Percentiles rank a stretch among this genome's conserved stretches.
Conservation (phyloP, 1,140 invertebrate species). For the Sycobia sp. region DNA sequence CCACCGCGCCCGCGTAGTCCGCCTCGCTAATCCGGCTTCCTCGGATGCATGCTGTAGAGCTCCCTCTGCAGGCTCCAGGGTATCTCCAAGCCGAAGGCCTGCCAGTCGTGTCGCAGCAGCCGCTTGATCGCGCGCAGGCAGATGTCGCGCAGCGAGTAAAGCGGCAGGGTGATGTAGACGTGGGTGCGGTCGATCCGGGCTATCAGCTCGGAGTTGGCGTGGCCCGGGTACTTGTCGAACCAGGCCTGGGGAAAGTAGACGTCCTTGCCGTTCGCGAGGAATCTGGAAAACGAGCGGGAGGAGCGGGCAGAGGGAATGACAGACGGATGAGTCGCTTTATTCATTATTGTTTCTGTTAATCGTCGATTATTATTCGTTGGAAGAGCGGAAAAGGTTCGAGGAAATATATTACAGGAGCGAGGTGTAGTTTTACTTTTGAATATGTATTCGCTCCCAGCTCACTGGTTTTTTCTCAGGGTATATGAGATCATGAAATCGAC, state of each 20-base stretch:
- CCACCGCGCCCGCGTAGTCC: no score
- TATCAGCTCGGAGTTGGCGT: constrained; percentile 30
- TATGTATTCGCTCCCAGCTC: no score
- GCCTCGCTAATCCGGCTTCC: constrained; percentile 2
- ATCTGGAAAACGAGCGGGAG: no score
- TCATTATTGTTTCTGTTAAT: no score
- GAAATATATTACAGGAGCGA: no score
- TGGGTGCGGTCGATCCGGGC: constrained; percentile 37
- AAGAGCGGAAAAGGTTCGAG: no score
- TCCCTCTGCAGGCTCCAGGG: constrained; percentile 47
- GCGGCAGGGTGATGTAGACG: constrained; percentile 52
- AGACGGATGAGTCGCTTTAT: no score
- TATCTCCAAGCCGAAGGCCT: constrained; percentile 48
- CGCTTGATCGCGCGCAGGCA: constrained; percentile 49
- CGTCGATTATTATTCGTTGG: no score
- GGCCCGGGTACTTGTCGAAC: constrained; percentile 34
- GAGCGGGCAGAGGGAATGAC: no score
- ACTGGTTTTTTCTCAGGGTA: no score
- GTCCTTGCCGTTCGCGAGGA: constrained; percentile 45
- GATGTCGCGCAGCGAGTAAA: constrained; percentile 52
- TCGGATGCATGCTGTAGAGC: constrained; percentile 40
- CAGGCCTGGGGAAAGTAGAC: constrained; percentile 53
- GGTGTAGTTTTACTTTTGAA: no score
- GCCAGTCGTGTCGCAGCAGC: constrained; percentile 48
- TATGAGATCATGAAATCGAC: no score